A percentile compares a stretch with the other conserved stretches of the same genome.
These are phyloP conservation scores for Halictus ligatus DNA, from an alignment of 2,888 invertebrate genomes.

Conservation along the genomic window DNA sequence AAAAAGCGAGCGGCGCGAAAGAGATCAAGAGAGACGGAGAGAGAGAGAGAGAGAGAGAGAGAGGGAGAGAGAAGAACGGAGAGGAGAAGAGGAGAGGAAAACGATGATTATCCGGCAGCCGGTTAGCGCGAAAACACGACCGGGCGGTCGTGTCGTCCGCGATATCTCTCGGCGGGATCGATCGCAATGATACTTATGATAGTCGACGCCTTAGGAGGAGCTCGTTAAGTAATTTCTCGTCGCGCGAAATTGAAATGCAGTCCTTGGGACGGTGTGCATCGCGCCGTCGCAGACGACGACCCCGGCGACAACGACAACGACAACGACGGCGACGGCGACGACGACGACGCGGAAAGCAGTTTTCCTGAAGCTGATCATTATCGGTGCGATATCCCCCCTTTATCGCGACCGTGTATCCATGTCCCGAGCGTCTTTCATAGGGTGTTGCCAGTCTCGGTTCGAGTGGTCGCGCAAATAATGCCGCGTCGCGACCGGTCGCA, in stretches of 20 bases:
- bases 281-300: not conserved
- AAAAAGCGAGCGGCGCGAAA: not conserved
- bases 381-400: conserved; percentile 53
- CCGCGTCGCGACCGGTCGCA: not conserved
- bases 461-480: conserved; percentile 51
- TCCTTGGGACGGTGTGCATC: conserved; percentile 28
- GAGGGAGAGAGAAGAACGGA: not conserved
- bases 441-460: not conserved
- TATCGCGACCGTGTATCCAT: conserved; percentile 42
- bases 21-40: not conserved
- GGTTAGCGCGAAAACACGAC: conserved; percentile 47
- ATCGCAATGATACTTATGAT: conserved; percentile 47
- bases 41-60: no score
- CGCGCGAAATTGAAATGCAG: conserved; percentile 57
- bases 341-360: conserved; percentile 35
- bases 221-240: conserved; percentile 49
- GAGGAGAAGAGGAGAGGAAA: not conserved
- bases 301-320: no score
- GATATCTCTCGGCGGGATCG: conserved; percentile 48
- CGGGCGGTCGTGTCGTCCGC: conserved; percentile 17
- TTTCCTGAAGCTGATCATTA: conserved; percentile 60
- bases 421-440: conserved; percentile 31
- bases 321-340: not conserved
- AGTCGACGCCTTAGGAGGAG: conserved; percentile 26
- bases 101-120: conserved; percentile 42